These are phyloP conservation scores for Apis florea DNA, from an alignment of 1,140 invertebrate species.

Conservation along the genomic window DNA sequence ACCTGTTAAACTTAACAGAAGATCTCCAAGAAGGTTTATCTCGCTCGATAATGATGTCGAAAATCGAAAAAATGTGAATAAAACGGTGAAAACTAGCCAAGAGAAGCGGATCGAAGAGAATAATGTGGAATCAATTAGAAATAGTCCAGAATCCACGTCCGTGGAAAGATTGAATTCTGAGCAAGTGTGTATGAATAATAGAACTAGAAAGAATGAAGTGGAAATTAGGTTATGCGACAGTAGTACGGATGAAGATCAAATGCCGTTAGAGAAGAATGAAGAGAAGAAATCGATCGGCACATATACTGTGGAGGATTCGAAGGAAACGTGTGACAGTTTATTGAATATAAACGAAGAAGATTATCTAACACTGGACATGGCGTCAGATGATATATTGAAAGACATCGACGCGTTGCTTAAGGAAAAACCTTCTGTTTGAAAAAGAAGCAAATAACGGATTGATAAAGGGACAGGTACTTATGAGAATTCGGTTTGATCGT, in stretches of 20 bases:
- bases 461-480: neutral
- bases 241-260: constrained; percentile 65
- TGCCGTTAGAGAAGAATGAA: neutral
- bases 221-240: constrained; percentile 73
- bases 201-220: constrained; percentile 55
- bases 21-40: constrained; percentile 33
- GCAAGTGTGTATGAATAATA: neutral
- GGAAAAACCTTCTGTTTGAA: constrained; percentile 50
- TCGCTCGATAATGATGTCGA: neutral
- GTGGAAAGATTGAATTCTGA: neutral
- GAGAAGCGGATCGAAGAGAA: neutral
- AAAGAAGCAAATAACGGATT: too few species aligned
- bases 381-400: constrained; percentile 75
- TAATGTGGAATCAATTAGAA: neutral
- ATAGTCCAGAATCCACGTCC: neutral
- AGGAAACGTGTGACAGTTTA: constrained; percentile 30
- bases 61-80: neutral
- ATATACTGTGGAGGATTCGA: constrained; percentile 18
- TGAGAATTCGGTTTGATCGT: neutral
- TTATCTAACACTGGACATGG: constrained; percentile 61
- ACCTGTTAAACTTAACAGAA: constrained; percentile 66
- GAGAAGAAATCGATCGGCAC: neutral
- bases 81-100: neutral
- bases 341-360: constrained; percentile 59
- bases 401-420: constrained; percentile 76